phyloP scores from a whole-genome alignment of 2,113 vertebrate species.

The Thermophis baileyi region DNA sequence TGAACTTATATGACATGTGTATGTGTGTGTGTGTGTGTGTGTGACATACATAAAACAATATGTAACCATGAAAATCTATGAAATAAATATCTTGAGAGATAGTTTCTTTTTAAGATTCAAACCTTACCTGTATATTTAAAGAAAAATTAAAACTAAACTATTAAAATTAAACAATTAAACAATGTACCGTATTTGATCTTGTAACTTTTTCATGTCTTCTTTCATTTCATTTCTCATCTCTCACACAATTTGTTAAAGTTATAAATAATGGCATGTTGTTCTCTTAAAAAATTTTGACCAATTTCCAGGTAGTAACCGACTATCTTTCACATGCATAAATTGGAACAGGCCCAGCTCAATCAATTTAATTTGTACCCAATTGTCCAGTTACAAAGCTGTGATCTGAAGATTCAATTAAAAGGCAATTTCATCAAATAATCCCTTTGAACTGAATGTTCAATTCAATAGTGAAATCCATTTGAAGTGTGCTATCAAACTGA shows the following conservation, averaged over 20 bases:
- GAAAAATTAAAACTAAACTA: not conserved
- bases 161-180: too few species aligned
- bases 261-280: not conserved
- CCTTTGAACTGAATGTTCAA: not conserved
- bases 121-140: not conserved
- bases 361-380: not conserved
- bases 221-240: not conserved
- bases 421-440: not conserved
- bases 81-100: not conserved
- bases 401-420: not conserved
- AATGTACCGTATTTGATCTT: not conserved
- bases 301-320: not conserved
- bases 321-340: not conserved
- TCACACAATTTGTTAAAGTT: not conserved
- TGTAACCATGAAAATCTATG: not conserved
- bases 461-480: not conserved
- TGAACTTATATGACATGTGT: too few species aligned
- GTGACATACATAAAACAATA: not conserved
- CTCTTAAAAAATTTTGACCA: not conserved
- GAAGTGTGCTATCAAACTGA: not conserved
- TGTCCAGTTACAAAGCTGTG: not conserved
- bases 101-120: not conserved
- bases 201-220: not conserved
- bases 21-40: too few species aligned
- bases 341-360: not conserved